Conservation (phyloP, 1,140 invertebrate genomes). For the Goniozus legneri region DNA sequence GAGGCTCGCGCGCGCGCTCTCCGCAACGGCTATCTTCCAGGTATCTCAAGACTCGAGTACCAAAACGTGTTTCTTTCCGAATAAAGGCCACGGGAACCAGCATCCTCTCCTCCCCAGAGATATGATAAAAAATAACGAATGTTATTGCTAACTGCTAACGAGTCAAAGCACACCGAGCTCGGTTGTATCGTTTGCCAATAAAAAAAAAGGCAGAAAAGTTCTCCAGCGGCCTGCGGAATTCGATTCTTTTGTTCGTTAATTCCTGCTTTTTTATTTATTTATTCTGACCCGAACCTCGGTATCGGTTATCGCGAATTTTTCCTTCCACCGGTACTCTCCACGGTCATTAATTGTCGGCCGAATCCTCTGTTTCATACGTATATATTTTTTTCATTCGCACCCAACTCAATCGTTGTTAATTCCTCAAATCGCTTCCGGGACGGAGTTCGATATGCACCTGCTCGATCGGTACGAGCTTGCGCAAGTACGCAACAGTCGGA, state of each 20-base stretch:
- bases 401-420: too few relatives aligned
- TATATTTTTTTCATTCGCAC: too few relatives aligned
- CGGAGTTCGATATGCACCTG: too few relatives aligned
- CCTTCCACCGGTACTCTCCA: not conserved
- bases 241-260: constrained; percentile 14
- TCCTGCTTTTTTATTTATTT: too few relatives aligned
- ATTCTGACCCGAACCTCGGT: not conserved
- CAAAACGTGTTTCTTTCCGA: constrained; percentile 45
- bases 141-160: constrained; percentile 48
- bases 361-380: too few relatives aligned
- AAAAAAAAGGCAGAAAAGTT: too few relatives aligned
- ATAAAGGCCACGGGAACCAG: constrained; percentile 41
- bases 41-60: constrained; percentile 46
- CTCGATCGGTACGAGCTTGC: too few relatives aligned
- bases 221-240: constrained; percentile 27
- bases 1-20: constrained; percentile 13
- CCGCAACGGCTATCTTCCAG: constrained; percentile 35
- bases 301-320: constrained; percentile 36
- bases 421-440: too few relatives aligned
- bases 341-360: too few relatives aligned
- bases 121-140: constrained; percentile 51
- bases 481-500: too few relatives aligned
- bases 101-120: too few relatives aligned
- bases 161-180: constrained; percentile 40
- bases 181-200: constrained; percentile 35